Conservation (phyloP, 2,797 vertebrate species). For the Chrosomus eos region DNA sequence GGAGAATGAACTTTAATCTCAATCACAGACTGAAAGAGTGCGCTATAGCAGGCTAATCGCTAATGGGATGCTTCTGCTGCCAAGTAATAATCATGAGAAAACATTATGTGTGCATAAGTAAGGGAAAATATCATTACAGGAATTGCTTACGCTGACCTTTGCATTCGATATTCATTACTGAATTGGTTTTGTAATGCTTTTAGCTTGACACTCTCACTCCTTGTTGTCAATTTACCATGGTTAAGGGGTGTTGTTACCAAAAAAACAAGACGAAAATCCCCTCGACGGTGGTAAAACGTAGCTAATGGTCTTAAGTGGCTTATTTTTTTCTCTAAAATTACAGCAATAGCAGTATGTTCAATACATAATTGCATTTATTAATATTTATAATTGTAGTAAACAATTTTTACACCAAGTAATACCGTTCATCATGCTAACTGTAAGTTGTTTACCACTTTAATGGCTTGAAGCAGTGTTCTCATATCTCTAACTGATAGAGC, state of each 20-base stretch:
- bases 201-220: not conserved
- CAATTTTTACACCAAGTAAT: not conserved
- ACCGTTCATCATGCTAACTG: not conserved
- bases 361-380: constrained; percentile 9
- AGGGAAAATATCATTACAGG: constrained; percentile 35
- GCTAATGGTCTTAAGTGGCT: constrained; percentile 4
- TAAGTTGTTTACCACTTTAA: constrained; percentile 34
- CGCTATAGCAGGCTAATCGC: constrained; percentile 25
- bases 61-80: constrained; percentile 46
- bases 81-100: constrained; percentile 48
- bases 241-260: not conserved
- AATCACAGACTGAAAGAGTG: constrained; percentile 50
- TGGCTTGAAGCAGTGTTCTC: constrained; percentile 10
- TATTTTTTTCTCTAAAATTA: not conserved
- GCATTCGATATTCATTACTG: constrained; percentile 29
- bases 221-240: constrained; percentile 11
- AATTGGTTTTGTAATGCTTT: constrained; percentile 32
- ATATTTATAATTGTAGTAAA: constrained; percentile 2
- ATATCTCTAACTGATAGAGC: not conserved
- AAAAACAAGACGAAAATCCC: constrained; percentile 1
- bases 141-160: constrained; percentile 41
- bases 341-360: not conserved
- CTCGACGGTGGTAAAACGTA: not conserved
- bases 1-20: constrained; percentile 61
- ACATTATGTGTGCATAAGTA: constrained; percentile 42